Conservation (phyloP, 2,888 invertebrate species). For the Hirtodrosophila duncani region DNA sequence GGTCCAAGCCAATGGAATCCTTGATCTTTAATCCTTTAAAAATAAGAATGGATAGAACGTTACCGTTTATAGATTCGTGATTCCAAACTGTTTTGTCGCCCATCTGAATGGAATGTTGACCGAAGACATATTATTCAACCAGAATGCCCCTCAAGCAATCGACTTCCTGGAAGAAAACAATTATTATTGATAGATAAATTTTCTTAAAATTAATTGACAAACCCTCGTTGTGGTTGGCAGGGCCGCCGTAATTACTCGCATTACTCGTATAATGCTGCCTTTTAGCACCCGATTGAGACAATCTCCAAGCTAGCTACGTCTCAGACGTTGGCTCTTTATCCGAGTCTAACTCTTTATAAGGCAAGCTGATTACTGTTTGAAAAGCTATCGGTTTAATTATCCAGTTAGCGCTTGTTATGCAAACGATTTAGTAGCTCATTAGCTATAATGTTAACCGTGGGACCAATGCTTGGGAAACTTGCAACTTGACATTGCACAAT, state of each 20-base stretch:
- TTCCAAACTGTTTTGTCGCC: too few species aligned
- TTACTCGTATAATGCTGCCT: slow-evolving; percentile 49
- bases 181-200: too few species aligned
- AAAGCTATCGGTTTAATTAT: slow-evolving; percentile 64
- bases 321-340: background rate
- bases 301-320: slow-evolving; percentile 26
- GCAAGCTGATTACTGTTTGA: slow-evolving; percentile 29
- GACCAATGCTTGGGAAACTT: slow-evolving; percentile 28
- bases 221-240: slow-evolving; percentile 28
- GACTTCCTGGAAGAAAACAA: too few species aligned
- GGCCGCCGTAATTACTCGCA: slow-evolving; percentile 56
- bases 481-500: background rate
- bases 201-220: too few species aligned
- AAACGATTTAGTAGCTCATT: slow-evolving; percentile 36
- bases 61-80: too few species aligned
- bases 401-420: slow-evolving; percentile 69
- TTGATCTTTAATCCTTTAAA: too few species aligned
- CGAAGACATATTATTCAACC: too few species aligned
- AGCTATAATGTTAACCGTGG: slow-evolving; percentile 39
- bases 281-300: slow-evolving; percentile 58
- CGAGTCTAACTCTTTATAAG: background rate
- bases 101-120: too few species aligned
- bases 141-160: too few species aligned
- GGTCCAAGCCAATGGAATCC: too few species aligned
- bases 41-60: too few species aligned